These are phyloP conservation scores for Bubalus kerabau DNA, from an alignment of 2,113 vertebrate genomes.

Conservation along the genomic window DNA sequence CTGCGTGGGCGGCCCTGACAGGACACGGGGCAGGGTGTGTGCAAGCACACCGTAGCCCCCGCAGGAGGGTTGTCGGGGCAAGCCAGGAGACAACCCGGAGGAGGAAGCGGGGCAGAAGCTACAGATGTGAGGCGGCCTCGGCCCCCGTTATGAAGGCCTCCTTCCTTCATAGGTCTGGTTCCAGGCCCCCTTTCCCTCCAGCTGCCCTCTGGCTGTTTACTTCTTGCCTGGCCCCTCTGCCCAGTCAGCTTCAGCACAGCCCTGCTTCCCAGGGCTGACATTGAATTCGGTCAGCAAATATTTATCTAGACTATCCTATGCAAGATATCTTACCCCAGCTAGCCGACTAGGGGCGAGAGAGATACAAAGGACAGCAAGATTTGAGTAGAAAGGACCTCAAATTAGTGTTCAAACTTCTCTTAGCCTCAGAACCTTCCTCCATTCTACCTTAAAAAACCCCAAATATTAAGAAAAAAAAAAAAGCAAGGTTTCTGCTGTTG, in stretches of 20 bases:
- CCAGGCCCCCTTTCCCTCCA: not conserved
- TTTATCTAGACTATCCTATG: not conserved
- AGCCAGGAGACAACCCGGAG: not conserved
- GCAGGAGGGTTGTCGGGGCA: not conserved
- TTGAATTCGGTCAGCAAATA: not conserved
- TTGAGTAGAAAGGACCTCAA: not conserved
- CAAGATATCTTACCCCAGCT: not conserved
- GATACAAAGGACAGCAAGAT: not conserved
- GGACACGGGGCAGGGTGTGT: not conserved
- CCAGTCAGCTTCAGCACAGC: not conserved
- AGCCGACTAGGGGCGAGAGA: not conserved
- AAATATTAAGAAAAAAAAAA: not conserved
- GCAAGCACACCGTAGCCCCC: not conserved
- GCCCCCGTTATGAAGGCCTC: not conserved
- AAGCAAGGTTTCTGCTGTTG: not conserved
- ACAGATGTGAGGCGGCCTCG: not conserved
- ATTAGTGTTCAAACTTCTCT: not conserved
- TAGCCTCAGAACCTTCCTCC: not conserved
- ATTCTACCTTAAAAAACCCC: not conserved
- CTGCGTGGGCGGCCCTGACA: not conserved
- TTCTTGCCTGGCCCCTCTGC: not conserved
- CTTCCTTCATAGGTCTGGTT: not conserved
- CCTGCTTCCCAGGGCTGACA: not conserved
- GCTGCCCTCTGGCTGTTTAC: not conserved
- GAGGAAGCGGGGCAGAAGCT: not conserved